Conservation (phyloP, 2,888 invertebrate genomes). For the Calameuta idolon region DNA sequence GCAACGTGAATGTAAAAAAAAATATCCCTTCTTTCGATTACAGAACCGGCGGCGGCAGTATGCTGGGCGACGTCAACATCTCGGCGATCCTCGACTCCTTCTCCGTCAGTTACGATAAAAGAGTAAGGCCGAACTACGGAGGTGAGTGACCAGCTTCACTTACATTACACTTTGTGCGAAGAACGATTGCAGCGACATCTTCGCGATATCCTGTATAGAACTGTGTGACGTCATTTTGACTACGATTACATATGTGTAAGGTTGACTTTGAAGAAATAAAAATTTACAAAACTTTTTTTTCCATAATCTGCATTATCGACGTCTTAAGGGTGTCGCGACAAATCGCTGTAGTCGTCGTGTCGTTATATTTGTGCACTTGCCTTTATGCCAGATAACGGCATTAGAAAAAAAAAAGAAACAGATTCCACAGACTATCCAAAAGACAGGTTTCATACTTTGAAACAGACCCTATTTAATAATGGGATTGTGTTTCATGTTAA, state of each 20-base stretch:
- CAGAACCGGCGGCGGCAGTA: conserved; percentile 82
- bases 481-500: not conserved
- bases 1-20: not conserved
- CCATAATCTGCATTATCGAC: not conserved
- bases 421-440: not conserved
- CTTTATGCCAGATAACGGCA: not conserved
- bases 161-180: not conserved
- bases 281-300: not conserved
- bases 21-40: conserved; percentile 51
- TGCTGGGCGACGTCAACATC: conserved; percentile 94
- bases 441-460: not conserved
- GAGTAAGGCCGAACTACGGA: conserved; percentile 99
- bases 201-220: not conserved
- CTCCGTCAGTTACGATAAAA: conserved; percentile 98
- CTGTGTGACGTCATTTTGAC: not conserved
- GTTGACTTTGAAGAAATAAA: not conserved
- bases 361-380: not conserved
- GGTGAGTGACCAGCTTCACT: conserved; percentile 74
- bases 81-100: conserved; percentile 95
- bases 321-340: not conserved
- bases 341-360: not conserved
- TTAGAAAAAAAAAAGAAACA: not conserved
- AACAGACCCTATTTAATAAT: not conserved
- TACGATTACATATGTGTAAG: not conserved
- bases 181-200: not conserved